Evolutionary conservation across 1,140 invertebrate genomes (phyloP), one percentile per base, ranked within the genome.

Genomic region (Hydropsyche tenuis): DNA sequence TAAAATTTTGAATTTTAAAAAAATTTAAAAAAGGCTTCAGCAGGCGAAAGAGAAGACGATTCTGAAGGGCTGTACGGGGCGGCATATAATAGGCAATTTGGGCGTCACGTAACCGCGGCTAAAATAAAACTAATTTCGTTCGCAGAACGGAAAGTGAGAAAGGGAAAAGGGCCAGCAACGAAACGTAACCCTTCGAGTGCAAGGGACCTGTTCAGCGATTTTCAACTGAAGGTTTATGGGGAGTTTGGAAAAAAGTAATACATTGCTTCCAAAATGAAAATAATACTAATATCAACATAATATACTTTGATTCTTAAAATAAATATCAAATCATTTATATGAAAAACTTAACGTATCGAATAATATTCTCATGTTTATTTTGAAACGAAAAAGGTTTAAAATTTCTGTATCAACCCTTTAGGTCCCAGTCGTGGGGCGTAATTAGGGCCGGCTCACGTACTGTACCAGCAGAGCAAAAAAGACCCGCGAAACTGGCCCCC

Each of bases 91-190:
- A 43, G 65, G 42, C 65, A 68, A 68, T 68, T 68, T 68, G 37
- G 43, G 46, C 68, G 68, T 70, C 68, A 70, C 68, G 68, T 70
- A 70, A 70, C 68, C 68, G 68, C 68, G 68, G 45, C 71, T 66
- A 72, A 73, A 69, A 74, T 74, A 77, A 77, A 77, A 77, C 72
- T 77, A 77, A 77, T 77, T 77, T 77, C 71, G 68, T 74, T 77
- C 65, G 43, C 56, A 60, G 66, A 48, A 30, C 65, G 71, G n/a
- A 9, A 37, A 37, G 30, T 9, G 30, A 37, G 30, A 37, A 37
- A 37, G 30, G 30, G 30, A 37, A n/a, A n/a, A n/a, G n/a, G n/a
- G n/a, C n/a, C n/a, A n/a, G n/a, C n/a, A n/a, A n/a, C n/a, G n/a
- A n/a, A n/a, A 37, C 30, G 56, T 72, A 76, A 73, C 75, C 75